Evolutionary conservation across 2,113 vertebrate species (phyloP).

Genomic region (Corythornis madagascariensis): DNA sequence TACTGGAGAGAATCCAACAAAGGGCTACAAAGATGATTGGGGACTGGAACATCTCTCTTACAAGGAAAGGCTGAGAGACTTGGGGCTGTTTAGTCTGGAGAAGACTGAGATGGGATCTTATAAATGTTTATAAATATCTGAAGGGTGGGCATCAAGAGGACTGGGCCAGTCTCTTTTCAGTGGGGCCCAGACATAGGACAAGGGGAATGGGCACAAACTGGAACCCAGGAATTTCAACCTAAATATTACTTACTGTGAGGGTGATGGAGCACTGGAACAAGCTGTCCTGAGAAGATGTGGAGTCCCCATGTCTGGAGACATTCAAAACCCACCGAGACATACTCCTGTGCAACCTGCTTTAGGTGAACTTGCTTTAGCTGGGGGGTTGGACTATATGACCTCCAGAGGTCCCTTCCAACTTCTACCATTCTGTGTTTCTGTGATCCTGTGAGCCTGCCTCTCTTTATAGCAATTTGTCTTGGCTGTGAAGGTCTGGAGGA

Average conservation of each 20-base stretch:
- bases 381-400: background rate
- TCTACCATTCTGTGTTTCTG: background rate
- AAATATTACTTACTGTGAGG: background rate
- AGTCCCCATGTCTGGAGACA: background rate
- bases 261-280: background rate
- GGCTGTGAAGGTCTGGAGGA: background rate
- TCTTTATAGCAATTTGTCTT: background rate
- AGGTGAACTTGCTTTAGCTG: background rate
- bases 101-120: background rate
- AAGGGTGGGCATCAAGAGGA: too few species aligned
- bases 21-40: background rate
- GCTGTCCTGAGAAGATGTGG: background rate
- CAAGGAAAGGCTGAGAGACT: background rate
- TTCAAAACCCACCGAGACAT: background rate
- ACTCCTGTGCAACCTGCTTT: background rate
- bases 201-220: background rate
- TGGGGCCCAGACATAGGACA: background rate
- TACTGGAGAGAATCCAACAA: background rate
- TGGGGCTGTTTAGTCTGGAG: background rate
- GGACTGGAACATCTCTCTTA: background rate
- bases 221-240: background rate
- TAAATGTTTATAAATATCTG: too few species aligned
- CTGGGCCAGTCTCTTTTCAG: too few species aligned
- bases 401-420: background rate
- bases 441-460: background rate